Evolutionary conservation across 2,113 vertebrate species (phyloP).

Genomic region (Leptobrachium leishanense): DNA sequence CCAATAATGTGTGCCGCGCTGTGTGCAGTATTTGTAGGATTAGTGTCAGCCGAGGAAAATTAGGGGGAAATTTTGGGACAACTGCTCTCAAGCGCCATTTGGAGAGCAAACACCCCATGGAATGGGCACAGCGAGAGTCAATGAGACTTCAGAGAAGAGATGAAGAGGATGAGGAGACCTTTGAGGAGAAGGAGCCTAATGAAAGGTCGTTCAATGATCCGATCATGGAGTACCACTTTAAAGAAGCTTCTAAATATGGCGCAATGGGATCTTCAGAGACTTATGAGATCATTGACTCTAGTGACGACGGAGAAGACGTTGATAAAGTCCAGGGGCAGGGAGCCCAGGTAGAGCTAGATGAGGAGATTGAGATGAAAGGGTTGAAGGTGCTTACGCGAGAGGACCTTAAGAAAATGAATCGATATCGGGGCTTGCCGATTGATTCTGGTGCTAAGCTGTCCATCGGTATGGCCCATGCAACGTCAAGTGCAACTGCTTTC

Average conservation of each 20-base stretch:
- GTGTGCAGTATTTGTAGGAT: constrained; percentile 4
- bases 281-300: constrained; percentile 12
- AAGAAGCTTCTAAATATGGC: not conserved
- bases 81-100: not conserved
- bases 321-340: not conserved
- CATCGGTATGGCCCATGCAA: not conserved
- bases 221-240: not conserved
- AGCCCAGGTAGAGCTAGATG: not conserved
- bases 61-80: constrained; percentile 7
- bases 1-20: not conserved
- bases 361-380: not conserved
- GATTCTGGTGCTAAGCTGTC: not conserved
- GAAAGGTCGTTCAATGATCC: not conserved
- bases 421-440: not conserved
- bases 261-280: not conserved
- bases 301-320: not conserved
- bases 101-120: constrained; percentile 11
- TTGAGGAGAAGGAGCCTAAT: not conserved
- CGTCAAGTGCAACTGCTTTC: not conserved
- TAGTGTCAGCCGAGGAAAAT: not conserved
- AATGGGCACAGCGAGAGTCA: constrained; percentile 11
- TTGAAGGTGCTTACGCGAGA: not conserved
- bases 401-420: not conserved
- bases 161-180: not conserved
- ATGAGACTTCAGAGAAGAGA: constrained; percentile 16